phyloP scores from a whole-genome alignment of 2,113 vertebrate genomes.

The Pedetes capensis region DNA sequence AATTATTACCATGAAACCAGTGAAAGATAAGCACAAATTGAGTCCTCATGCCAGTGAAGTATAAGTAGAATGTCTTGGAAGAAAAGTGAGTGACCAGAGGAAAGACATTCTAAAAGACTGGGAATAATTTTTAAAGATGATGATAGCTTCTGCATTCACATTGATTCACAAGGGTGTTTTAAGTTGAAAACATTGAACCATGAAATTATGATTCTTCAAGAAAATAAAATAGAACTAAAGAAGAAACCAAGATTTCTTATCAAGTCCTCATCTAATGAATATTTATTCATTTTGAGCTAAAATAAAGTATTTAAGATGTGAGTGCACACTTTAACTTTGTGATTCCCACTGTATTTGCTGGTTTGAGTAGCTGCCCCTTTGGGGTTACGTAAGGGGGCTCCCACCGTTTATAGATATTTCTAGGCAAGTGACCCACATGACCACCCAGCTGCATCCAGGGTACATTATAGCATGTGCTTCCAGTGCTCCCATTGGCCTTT shows the following conservation, averaged over 20 bases:
- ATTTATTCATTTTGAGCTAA: conserved; percentile 1
- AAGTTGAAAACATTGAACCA: neutral
- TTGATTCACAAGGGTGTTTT: neutral
- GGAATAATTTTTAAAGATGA: neutral
- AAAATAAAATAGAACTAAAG: neutral
- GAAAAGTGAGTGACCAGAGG: neutral
- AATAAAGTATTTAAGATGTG: neutral
- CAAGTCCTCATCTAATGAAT: neutral
- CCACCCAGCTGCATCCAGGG: fast-evolving
- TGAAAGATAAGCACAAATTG: neutral
- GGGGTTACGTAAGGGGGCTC: neutral
- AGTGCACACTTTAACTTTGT: neutral
- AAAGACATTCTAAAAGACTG: neutral
- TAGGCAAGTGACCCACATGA: neutral
- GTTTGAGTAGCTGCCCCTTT: neutral
- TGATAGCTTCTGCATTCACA: neutral
- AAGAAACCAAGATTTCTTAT: neutral
- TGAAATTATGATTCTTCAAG: neutral
- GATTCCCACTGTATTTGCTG: neutral
- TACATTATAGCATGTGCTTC: neutral
- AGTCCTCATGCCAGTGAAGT: neutral
- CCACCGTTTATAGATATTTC: neutral
- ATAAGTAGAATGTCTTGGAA: neutral
- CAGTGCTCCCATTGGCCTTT: neutral
- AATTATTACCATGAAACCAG: neutral